These are phyloP conservation scores for Epistrophella euchroma DNA, from an alignment of 2,888 invertebrate genomes.

Conservation along the genomic window DNA sequence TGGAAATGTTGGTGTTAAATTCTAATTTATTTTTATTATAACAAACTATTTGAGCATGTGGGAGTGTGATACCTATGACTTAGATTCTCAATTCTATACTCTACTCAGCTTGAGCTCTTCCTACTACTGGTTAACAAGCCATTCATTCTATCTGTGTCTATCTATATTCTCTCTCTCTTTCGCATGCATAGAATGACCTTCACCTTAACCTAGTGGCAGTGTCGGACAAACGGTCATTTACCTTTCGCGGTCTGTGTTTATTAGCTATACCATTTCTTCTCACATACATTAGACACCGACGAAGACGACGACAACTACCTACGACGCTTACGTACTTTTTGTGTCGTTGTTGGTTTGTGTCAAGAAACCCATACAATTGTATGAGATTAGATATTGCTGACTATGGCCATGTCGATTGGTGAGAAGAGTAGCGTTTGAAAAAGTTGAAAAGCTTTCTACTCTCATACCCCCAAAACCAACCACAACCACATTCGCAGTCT, in stretches of 20 bases:
- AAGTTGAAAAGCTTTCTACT: slow-evolving; percentile 34
- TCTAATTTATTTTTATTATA: slow-evolving; percentile 34
- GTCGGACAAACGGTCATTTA: slow-evolving; percentile 84
- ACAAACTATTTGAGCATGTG: slow-evolving; percentile 10
- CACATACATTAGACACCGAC: slow-evolving; percentile 52
- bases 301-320: neutral
- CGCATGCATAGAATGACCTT: slow-evolving; percentile 82
- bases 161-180: slow-evolving; percentile 35
- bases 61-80: slow-evolving; percentile 23
- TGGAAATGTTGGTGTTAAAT: slow-evolving; percentile 34
- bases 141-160: slow-evolving; percentile 39
- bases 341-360: neutral
- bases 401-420: neutral
- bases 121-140: slow-evolving; percentile 17
- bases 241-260: slow-evolving; percentile 77
- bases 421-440: neutral
- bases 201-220: slow-evolving; percentile 84
- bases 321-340: slow-evolving; percentile 21
- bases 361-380: slow-evolving; percentile 31
- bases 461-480: slow-evolving; percentile 22
- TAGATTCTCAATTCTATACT: slow-evolving; percentile 20
- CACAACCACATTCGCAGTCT: slow-evolving; percentile 35
- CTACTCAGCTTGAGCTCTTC: neutral
- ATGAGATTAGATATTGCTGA: slow-evolving; percentile 38
- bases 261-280: slow-evolving; percentile 56